A percentile compares a stretch with the other conserved stretches of the same genome.
phyloP scores from a whole-genome alignment of 2,113 vertebrate species.

The Recurvirostra avosetta region DNA sequence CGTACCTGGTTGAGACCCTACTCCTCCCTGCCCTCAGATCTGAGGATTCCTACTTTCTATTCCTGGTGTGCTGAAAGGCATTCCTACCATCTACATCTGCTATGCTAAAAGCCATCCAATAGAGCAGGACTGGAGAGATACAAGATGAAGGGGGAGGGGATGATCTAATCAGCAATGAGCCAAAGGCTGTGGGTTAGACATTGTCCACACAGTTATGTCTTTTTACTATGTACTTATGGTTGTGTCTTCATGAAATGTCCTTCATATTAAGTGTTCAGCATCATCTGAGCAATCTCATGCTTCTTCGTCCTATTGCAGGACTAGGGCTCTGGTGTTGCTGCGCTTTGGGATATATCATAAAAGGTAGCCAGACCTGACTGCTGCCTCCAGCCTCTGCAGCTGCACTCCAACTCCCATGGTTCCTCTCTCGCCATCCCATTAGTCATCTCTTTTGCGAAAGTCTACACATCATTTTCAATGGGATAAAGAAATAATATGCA shows the following conservation, averaged over 20 bases:
- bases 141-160: too few species aligned
- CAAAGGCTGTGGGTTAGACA: background rate
- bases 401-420: background rate
- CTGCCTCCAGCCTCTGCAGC: background rate
- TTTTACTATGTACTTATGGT: accelerated
- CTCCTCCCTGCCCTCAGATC: background rate
- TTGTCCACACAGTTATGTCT: background rate
- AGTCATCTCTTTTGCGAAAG: background rate
- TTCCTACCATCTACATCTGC: background rate
- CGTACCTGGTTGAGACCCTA: background rate
- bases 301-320: background rate
- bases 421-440: background rate
- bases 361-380: background rate
- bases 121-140: background rate
- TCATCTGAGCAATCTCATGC: background rate
- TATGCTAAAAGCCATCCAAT: background rate
- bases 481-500: background rate
- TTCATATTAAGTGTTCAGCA: background rate
- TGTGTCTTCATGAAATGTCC: background rate
- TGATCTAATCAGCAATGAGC: background rate
- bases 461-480: background rate
- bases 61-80: background rate
- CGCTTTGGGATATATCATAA: background rate
- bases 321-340: background rate
- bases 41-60: background rate